phyloP scores from a whole-genome alignment of 2,797 vertebrate genomes.

The Crenuchus spilurus region DNA sequence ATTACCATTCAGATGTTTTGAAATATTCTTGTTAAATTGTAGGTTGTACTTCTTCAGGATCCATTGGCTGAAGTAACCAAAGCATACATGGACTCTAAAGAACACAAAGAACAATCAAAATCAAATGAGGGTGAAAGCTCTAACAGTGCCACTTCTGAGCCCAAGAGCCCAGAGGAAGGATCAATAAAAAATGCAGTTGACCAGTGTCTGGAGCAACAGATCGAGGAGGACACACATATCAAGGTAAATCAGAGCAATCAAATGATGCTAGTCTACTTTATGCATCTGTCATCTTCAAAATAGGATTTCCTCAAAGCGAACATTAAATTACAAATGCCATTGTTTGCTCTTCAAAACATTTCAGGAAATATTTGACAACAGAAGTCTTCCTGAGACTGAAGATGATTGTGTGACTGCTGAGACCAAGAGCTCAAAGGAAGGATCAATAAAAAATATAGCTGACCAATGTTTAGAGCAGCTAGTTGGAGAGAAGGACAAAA shows the following conservation, averaged over 20 bases:
- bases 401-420: too few relatives aligned
- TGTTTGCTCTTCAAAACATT: too few relatives aligned
- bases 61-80: neutral
- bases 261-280: too few relatives aligned
- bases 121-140: neutral
- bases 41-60: neutral
- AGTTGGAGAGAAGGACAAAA: neutral
- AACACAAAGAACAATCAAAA: neutral
- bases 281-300: too few relatives aligned
- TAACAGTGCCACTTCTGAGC: slow-evolving; percentile 2
- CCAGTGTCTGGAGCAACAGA: slow-evolving; percentile 1
- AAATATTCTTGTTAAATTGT: too few relatives aligned
- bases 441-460: neutral
- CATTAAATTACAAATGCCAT: too few relatives aligned
- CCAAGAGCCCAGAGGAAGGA: neutral
- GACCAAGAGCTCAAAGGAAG: neutral
- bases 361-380: too few relatives aligned
- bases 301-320: too few relatives aligned
- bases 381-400: too few relatives aligned
- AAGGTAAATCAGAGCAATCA: too few relatives aligned
- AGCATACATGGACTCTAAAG: neutral
- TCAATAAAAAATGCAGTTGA: neutral
- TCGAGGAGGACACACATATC: neutral
- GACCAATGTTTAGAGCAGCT: neutral
- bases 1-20: neutral